phyloP scores from a whole-genome alignment of 2,888 invertebrate genomes.

The Dolichomitus sp. region DNA sequence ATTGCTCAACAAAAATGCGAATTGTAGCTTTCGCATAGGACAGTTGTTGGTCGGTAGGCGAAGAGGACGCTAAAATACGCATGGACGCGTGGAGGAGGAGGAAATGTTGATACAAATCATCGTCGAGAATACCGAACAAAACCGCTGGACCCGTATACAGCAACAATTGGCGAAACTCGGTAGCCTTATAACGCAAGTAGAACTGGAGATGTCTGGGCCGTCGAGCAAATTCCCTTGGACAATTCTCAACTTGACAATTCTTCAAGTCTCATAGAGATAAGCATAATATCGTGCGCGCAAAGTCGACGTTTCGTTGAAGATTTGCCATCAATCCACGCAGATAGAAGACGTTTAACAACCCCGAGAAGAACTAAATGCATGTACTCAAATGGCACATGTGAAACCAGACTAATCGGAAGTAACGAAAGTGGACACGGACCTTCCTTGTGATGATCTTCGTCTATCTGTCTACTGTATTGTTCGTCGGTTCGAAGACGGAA shows the following conservation, averaged over 20 bases:
- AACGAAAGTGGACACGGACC: neutral
- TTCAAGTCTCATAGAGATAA: constrained; percentile 2
- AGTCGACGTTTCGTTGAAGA: constrained; percentile 13
- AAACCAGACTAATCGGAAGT: constrained; percentile 5
- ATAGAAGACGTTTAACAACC: constrained; percentile 20
- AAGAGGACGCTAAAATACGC: constrained; percentile 5
- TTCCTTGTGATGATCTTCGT: constrained; percentile 29
- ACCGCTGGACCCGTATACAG: constrained; percentile 70
- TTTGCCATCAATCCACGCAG: constrained; percentile 28
- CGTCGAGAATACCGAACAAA: constrained; percentile 46
- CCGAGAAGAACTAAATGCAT: constrained; percentile 46
- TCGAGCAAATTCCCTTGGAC: constrained; percentile 33
- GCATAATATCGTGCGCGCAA: neutral
- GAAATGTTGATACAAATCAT: constrained; percentile 30
- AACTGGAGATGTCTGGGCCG: neutral
- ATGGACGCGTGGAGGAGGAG: constrained; percentile 24
- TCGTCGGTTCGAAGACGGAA: constrained; percentile 42
- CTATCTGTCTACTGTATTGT: constrained; percentile 22
- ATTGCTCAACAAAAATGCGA: constrained; percentile 8
- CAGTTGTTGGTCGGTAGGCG: neutral
- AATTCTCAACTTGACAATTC: neutral
- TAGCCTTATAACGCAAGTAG: constrained; percentile 67
- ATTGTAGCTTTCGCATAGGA: constrained; percentile 26
- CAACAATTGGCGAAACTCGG: constrained; percentile 71
- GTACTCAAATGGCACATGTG: constrained; percentile 45